phyloP scores from a whole-genome alignment of 2,888 invertebrate species.

The Trichogramma evanescens region DNA sequence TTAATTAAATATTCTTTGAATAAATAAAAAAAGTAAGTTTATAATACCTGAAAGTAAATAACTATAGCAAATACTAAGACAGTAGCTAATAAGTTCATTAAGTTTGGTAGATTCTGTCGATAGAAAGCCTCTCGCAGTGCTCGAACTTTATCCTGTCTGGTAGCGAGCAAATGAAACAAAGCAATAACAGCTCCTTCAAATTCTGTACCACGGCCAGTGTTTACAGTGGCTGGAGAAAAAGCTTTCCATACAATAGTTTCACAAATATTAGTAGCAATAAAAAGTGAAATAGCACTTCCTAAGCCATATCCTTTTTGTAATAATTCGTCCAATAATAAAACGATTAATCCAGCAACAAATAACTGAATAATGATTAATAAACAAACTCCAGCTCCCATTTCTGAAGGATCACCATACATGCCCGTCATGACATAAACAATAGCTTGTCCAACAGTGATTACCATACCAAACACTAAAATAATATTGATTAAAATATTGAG shows the following conservation, averaged over 20 bases:
- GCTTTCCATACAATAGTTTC: slow-evolving; percentile 99
- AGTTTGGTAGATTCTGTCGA: slow-evolving; percentile 95
- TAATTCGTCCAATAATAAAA: slow-evolving; percentile 90
- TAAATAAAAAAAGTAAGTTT: not conserved
- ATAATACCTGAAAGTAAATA: slow-evolving; percentile 95
- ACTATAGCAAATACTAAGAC: slow-evolving; percentile 98
- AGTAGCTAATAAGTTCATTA: slow-evolving; percentile 97
- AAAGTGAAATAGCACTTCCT: slow-evolving; percentile 98
- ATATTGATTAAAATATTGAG: slow-evolving; percentile 1
- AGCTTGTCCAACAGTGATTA: slow-evolving; percentile 98
- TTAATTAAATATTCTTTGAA: not conserved
- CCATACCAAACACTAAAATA: slow-evolving; percentile 91
- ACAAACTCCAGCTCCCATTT: slow-evolving; percentile 98
- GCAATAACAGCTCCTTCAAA: slow-evolving; percentile 99
- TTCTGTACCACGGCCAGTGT: slow-evolving; percentile 92
- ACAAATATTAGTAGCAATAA: slow-evolving; percentile 99
- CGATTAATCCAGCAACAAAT: slow-evolving; percentile 97
- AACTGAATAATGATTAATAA: slow-evolving; percentile 97
- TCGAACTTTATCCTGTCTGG: slow-evolving; percentile 96
- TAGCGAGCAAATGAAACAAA: slow-evolving; percentile 95
- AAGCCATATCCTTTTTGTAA: slow-evolving; percentile 97
- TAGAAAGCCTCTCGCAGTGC: slow-evolving; percentile 99
- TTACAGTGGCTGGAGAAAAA: slow-evolving; percentile 97
- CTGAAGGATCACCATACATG: slow-evolving; percentile 95
- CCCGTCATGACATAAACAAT: slow-evolving; percentile 99